Evolutionary conservation across 92 coral and sea anemone genomes (phyloP).

Genomic region (Porites evermanni): DNA sequence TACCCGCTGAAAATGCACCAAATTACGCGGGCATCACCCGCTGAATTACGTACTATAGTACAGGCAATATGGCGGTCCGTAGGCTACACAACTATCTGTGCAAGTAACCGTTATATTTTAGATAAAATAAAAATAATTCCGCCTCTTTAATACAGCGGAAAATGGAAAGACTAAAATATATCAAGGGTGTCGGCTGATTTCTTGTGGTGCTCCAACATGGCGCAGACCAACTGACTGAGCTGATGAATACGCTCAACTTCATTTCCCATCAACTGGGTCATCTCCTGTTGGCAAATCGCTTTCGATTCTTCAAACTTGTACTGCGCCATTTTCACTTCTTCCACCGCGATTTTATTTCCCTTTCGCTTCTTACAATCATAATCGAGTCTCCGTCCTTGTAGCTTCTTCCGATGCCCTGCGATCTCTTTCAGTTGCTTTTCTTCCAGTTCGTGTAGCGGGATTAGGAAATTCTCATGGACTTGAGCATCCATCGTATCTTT

Average conservation of each 20-base stretch:
- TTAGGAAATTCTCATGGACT: constrained; percentile 79
- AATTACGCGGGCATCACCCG: too few relatives aligned
- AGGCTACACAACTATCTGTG: too few relatives aligned
- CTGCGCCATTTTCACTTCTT: constrained; percentile 86
- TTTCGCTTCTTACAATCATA: constrained; percentile 91
- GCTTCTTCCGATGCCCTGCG: constrained; percentile 80
- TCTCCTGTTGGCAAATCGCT: constrained; percentile 67
- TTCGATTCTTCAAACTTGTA: constrained; percentile 88
- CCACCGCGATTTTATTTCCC: constrained; percentile 73
- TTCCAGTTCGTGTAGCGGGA: constrained; percentile 76
- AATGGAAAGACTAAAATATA: too few relatives aligned
- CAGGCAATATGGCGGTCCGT: too few relatives aligned
- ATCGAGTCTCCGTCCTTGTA: constrained; percentile 84
- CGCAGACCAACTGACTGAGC: constrained; percentile 79
- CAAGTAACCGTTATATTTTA: too few relatives aligned
- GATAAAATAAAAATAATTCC: too few relatives aligned
- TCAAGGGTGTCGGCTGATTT: constrained; percentile 87
- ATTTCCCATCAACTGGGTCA: constrained; percentile 69
- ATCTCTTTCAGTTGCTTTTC: constrained; percentile 76
- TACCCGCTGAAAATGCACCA: too few relatives aligned
- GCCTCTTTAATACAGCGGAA: too few relatives aligned
- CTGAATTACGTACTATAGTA: too few relatives aligned
- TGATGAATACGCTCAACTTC: constrained; percentile 89
- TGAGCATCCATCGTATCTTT: constrained; percentile 72
- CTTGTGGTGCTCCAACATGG: constrained; percentile 84